Evolutionary conservation across 2,797 vertebrate species (phyloP).

Genomic region (Nasua narica): DNA sequence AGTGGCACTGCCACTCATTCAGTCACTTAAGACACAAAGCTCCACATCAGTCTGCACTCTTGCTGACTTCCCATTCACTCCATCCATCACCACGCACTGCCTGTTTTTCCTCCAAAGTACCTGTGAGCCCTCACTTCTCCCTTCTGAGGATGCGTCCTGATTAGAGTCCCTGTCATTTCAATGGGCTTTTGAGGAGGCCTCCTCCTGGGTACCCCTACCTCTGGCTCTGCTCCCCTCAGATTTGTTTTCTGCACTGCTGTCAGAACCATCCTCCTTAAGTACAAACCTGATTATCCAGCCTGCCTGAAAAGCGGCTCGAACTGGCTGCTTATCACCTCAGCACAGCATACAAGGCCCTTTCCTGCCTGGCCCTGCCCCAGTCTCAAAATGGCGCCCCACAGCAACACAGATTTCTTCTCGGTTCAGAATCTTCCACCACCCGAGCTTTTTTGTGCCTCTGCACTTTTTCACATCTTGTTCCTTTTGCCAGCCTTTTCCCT

Average conservation of each 20-base stretch:
- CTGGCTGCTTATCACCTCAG: background rate
- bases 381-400: background rate
- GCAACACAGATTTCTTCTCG: background rate
- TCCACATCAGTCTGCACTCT: background rate
- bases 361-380: background rate
- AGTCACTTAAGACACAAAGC: background rate
- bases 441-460: background rate
- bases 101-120: background rate
- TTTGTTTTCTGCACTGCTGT: background rate
- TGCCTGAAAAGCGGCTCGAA: background rate
- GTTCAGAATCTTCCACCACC: too few species aligned
- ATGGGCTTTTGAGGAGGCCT: background rate
- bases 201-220: background rate
- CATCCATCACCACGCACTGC: background rate
- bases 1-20: background rate
- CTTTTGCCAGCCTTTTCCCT: background rate
- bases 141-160: background rate
- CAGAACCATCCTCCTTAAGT: background rate
- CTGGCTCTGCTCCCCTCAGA: background rate
- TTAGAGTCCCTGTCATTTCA: background rate
- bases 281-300: background rate
- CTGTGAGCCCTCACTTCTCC: background rate
- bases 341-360: background rate
- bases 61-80: background rate
- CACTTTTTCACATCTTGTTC: background rate